Evolutionary conservation across 2,888 invertebrate genomes (phyloP).

Genomic region (Trichogramma dendrolimi): DNA sequence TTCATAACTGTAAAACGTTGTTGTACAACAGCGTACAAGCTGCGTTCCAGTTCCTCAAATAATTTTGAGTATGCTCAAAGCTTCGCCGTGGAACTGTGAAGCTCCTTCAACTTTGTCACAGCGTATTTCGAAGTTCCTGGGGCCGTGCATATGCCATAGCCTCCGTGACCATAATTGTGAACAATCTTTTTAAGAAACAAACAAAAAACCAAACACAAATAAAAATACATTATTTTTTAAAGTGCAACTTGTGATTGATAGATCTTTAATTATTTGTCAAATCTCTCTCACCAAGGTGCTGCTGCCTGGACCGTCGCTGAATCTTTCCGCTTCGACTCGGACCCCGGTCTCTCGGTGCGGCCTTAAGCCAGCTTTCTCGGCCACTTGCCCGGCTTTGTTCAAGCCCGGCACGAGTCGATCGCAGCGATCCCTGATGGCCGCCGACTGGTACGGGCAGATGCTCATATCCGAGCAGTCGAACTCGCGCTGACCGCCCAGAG

Average conservation of each 20-base stretch:
- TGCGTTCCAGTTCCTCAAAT: too few species aligned
- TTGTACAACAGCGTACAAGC: too few species aligned
- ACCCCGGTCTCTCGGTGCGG: constrained; percentile 73
- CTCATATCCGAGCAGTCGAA: constrained; percentile 71
- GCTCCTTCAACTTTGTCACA: constrained; percentile 63
- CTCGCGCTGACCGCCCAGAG: constrained; percentile 81
- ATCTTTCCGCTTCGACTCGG: constrained; percentile 66
- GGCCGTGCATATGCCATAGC: constrained; percentile 85
- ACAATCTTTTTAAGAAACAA: constrained; percentile 55
- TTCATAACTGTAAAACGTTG: too few species aligned
- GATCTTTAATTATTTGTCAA: constrained; percentile 15
- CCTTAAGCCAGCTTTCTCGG: constrained; percentile 63
- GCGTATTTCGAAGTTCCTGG: constrained; percentile 83
- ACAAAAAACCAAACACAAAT: too few species aligned
- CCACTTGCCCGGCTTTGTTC: constrained; percentile 46
- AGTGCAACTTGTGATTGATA: neutral
- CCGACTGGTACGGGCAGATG: constrained; percentile 68
- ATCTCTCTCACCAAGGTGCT: constrained; percentile 34
- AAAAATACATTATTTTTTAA: constrained; percentile 15
- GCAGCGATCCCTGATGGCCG: constrained; percentile 76
- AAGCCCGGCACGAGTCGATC: constrained; percentile 69
- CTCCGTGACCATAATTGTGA: constrained; percentile 94
- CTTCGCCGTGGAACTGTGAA: constrained; percentile 44
- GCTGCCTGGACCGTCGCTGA: constrained; percentile 30
- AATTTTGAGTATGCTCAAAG: constrained; percentile 9